These are phyloP conservation scores for Drosophila erecta DNA, from an alignment of 1,140 invertebrate species.

Conservation along the genomic window DNA sequence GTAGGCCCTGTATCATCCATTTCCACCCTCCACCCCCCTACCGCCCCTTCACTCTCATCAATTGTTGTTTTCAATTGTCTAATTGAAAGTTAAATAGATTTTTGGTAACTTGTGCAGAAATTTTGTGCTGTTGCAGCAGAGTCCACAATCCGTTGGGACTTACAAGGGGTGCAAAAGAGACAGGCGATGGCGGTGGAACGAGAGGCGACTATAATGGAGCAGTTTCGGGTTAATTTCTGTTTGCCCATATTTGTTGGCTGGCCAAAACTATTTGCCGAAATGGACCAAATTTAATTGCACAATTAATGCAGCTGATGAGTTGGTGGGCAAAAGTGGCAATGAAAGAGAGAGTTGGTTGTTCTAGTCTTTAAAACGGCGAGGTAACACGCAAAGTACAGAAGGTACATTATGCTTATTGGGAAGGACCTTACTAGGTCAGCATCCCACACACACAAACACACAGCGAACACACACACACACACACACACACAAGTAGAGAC, in stretches of 20 bases:
- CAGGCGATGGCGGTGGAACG: not conserved
- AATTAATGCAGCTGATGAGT: slow-evolving; percentile 15
- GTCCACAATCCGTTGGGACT: slow-evolving; percentile 35
- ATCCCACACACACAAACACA: slow-evolving; percentile 2
- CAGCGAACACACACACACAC: not conserved
- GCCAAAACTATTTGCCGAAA: slow-evolving; percentile 52
- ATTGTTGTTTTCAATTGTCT: slow-evolving; percentile 70
- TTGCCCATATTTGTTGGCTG: slow-evolving; percentile 35
- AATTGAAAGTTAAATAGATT: slow-evolving; percentile 79
- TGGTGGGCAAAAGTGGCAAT: not conserved
- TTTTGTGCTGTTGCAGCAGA: slow-evolving; percentile 72
- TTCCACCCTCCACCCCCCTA: not conserved
- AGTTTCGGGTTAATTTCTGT: slow-evolving; percentile 53
- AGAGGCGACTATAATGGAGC: not conserved
- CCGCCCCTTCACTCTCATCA: not conserved
- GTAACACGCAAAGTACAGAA: no score
- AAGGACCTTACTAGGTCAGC: slow-evolving; percentile 55
- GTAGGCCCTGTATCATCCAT: no score
- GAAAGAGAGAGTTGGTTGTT: no score
- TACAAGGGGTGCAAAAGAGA: slow-evolving; percentile 11
- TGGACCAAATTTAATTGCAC: slow-evolving; percentile 51
- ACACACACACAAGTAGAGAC: slow-evolving; percentile 11
- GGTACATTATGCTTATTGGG: slow-evolving; percentile 1
- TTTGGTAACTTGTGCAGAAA: slow-evolving; percentile 69
- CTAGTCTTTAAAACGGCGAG: not conserved